These are phyloP conservation scores for Tadarida brasiliensis DNA, from an alignment of 2,797 vertebrate species.

Conservation along the genomic window DNA sequence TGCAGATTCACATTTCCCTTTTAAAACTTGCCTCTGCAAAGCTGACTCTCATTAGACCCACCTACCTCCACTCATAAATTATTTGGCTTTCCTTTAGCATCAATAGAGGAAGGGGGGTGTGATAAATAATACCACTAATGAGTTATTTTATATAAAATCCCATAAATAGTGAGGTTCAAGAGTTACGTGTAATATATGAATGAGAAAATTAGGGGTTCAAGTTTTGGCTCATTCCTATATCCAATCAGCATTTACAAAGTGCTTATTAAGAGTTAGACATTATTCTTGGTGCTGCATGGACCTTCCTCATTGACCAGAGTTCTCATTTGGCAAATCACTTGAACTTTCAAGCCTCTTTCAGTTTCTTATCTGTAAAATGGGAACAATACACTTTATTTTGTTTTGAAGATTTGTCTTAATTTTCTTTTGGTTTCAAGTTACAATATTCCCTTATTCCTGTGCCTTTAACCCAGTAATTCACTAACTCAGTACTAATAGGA, in stretches of 20 bases:
- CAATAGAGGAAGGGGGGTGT: neutral
- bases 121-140: neutral
- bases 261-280: neutral
- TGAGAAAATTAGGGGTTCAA: neutral
- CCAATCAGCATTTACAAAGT: neutral
- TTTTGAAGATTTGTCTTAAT: neutral
- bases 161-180: neutral
- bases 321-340: neutral
- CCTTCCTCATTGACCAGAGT: neutral
- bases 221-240: slow-evolving; percentile 8
- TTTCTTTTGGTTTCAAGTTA: neutral
- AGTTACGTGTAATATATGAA: slow-evolving; percentile 12
- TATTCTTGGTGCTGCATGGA: neutral
- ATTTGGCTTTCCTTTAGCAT: neutral
- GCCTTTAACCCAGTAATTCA: neutral
- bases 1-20: neutral
- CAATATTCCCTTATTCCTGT: neutral
- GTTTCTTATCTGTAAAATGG: neutral
- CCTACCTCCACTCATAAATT: neutral
- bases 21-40: neutral
- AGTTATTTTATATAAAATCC: neutral
- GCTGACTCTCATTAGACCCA: neutral
- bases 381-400: neutral
- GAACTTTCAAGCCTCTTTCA: neutral
- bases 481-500: neutral